Conservation (phyloP, 1,140 invertebrate species). For the Macrosteles quadrilineatus region DNA sequence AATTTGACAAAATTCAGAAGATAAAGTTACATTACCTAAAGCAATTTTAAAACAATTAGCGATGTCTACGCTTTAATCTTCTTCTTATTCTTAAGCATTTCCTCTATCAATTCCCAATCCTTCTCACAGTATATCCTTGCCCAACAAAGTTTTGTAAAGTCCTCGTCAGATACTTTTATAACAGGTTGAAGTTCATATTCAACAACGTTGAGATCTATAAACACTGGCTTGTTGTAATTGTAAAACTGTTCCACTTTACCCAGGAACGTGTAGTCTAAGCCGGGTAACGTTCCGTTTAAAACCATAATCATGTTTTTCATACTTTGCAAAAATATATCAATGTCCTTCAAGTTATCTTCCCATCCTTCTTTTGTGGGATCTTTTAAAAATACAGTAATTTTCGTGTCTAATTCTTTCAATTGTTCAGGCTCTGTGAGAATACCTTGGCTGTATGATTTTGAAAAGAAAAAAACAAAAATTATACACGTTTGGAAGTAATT, state of each 20-base stretch:
- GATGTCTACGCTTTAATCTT: too few species aligned
- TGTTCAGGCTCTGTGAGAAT: not conserved
- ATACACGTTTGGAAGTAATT: too few species aligned
- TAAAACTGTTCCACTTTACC: not conserved
- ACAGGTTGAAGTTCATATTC: conserved; percentile 1
- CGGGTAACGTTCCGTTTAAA: not conserved
- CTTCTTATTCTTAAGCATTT: not conserved
- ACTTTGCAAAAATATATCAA: not conserved
- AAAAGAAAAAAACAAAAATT: not conserved
- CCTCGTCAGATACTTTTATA: conserved; percentile 1
- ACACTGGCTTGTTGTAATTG: not conserved
- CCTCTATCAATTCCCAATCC: not conserved
- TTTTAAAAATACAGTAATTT: not conserved
- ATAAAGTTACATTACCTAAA: too few species aligned
- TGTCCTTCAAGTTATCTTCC: conserved; percentile 11
- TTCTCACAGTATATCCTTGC: not conserved
- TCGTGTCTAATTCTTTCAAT: not conserved
- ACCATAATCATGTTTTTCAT: conserved; percentile 14
- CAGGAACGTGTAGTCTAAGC: not conserved
- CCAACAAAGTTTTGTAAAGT: conserved; percentile 2
- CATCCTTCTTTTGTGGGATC: conserved; percentile 3
- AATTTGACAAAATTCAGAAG: too few species aligned
- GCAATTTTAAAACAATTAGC: too few species aligned
- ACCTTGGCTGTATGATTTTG: not conserved
- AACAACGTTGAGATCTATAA: not conserved